Conservation (phyloP, 2,888 invertebrate species). For the Drosophila flavopinicola region DNA sequence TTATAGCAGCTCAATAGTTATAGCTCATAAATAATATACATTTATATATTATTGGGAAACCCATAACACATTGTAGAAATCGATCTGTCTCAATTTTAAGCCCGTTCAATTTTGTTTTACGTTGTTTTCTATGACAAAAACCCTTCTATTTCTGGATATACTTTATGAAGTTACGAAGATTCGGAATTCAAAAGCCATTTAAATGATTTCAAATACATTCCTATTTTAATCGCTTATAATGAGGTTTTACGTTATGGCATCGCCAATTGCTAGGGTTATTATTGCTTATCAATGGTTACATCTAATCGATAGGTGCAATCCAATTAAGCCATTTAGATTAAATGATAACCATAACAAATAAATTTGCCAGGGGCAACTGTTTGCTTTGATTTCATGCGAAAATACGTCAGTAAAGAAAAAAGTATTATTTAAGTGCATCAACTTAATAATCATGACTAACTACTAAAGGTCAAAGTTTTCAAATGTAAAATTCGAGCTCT, state of each 20-base stretch:
- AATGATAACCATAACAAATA: constrained; percentile 38
- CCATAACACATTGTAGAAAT: too few relatives aligned
- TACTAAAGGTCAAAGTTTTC: not conserved
- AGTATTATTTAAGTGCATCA: not conserved
- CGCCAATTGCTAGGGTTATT: not conserved
- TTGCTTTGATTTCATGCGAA: constrained; percentile 48
- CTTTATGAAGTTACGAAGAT: not conserved
- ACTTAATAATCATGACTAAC: not conserved
- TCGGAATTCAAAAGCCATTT: not conserved
- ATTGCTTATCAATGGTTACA: constrained; percentile 26
- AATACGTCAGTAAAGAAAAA: constrained; percentile 37
- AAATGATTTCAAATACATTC: not conserved
- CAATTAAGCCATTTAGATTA: constrained; percentile 54
- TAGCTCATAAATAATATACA: too few relatives aligned
- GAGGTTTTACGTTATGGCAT: not conserved
- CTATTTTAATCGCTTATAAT: not conserved
- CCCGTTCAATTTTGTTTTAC: too few relatives aligned
- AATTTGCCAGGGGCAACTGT: constrained; percentile 35
- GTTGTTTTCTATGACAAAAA: too few relatives aligned
- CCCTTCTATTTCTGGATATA: not conserved
- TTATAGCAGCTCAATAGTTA: too few relatives aligned
- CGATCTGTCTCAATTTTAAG: too few relatives aligned
- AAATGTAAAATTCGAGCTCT: not conserved
- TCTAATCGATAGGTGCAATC: constrained; percentile 39
- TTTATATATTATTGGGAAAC: too few relatives aligned